Evolutionary conservation across 2,113 vertebrate genomes (phyloP), one percentile per base, ranked within the genome.

Genomic region (Actinemys pallida): DNA sequence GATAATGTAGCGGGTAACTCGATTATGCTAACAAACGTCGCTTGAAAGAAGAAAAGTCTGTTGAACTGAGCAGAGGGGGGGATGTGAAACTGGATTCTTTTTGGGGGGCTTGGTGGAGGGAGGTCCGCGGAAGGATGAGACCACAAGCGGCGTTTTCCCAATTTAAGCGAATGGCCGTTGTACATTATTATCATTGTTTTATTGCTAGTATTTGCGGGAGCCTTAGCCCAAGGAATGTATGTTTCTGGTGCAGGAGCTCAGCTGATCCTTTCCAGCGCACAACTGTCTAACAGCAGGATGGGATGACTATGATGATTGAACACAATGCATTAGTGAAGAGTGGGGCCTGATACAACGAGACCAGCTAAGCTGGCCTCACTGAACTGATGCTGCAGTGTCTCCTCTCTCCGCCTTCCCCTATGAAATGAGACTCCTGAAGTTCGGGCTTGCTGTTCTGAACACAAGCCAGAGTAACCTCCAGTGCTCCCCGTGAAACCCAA

Each of bases 1-100:
- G 95, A 88, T 94, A 86, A 86, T 87, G 95, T 81, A 75, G 84
- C 88, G 93, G 81, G 75, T 96, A 97, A 96, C 96, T 96, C 84
- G 90, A 92, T 97, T 96, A 96, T 84, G 92, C 94, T 91, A 92
- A 94, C 91, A 95, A 96, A 94, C 91, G 54, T 83, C 35, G 16
- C 86, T 81, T 72, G 91, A 53, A 93, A 91, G 91, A 92, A 91
- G 92, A 82, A 84, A 82, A 5, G 6, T 27, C 65, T 80, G 91
- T 83, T 10, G 83, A 87, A 35, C 72, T 29, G 76, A 4, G 45
- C 88, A 90, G 89, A 2, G 35, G 52, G 39, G 39, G 31, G 3
- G 6, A 35, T 35, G 62, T 65, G 62, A 65, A 65, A 35, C 31
- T 16, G 62, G 62, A 17, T 27, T 27, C 11, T 45, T 79, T 47